Evolutionary conservation across 2,888 invertebrate genomes (phyloP).

Genomic region (Apamea crenata): DNA sequence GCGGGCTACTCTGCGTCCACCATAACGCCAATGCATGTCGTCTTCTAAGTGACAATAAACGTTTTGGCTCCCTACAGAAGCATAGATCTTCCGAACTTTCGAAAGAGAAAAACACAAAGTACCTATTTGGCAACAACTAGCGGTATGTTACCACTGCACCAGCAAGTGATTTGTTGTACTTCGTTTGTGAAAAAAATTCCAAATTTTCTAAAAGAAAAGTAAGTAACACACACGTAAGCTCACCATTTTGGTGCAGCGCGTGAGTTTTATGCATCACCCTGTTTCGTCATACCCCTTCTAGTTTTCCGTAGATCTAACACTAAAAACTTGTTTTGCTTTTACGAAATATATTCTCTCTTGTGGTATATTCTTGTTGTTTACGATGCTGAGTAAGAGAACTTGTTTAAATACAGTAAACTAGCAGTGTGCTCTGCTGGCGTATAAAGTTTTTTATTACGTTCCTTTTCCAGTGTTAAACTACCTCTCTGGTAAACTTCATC

Average conservation of each 20-base stretch:
- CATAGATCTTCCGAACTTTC: constrained; percentile 25
- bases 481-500: constrained; percentile 21
- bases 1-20: too few species aligned
- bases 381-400: constrained; percentile 19
- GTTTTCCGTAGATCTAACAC: constrained; percentile 17
- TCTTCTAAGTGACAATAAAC: constrained; percentile 15
- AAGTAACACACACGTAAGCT: too few species aligned
- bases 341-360: constrained; percentile 21
- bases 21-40: background rate
- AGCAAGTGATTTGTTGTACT: background rate
- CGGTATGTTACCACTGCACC: background rate
- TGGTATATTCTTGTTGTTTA: constrained; percentile 27
- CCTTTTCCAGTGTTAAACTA: constrained; percentile 28
- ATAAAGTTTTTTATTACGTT: constrained; percentile 44
- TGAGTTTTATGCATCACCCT: constrained; percentile 1
- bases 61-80: constrained; percentile 12
- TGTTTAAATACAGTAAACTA: constrained; percentile 25
- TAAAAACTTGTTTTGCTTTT: constrained; percentile 42
- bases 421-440: background rate
- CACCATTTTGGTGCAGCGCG: background rate
- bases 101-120: constrained; percentile 9
- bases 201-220: background rate
- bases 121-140: constrained; percentile 18
- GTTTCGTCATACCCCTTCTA: background rate
- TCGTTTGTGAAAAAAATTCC: background rate